A percentile compares a stretch with the other conserved stretches of the same genome.
Conservation (phyloP, 2,888 invertebrate genomes). For the Trachelus iudaicus region DNA sequence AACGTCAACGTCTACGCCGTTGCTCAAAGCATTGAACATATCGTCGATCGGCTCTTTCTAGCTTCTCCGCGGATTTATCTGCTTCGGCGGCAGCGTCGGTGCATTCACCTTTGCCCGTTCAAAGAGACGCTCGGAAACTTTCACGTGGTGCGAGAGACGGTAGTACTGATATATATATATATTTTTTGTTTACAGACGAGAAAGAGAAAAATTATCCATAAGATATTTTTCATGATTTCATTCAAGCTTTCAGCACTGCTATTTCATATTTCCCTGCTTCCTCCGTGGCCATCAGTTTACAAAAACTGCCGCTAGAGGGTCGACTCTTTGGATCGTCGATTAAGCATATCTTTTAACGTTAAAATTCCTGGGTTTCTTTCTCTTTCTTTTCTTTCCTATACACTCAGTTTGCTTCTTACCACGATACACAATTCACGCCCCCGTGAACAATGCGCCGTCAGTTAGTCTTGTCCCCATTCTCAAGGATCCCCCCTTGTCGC, state of each 20-base stretch:
- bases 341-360: neutral
- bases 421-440: neutral
- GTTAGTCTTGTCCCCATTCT: conserved; percentile 32
- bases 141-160: neutral
- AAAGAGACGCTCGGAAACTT: neutral
- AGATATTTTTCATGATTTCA: too few relatives aligned
- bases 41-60: neutral
- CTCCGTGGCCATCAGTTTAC: neutral
- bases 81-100: neutral
- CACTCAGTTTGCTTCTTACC: neutral
- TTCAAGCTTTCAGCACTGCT: too few relatives aligned
- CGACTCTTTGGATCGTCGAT: neutral
- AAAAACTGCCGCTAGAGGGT: neutral
- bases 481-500: conserved; percentile 18
- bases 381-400: neutral
- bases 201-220: too few relatives aligned
- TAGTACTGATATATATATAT: neutral
- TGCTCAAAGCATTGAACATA: neutral
- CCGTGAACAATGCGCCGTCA: neutral
- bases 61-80: neutral
- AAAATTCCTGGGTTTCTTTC: neutral
- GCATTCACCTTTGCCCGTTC: neutral
- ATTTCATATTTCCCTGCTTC: too few relatives aligned
- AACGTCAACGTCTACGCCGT: neutral
- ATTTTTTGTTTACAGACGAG: neutral